Percentiles rank a stretch among this genome's conserved stretches.
phyloP scores from a whole-genome alignment of 2,888 invertebrate species.

The Pyrochroa serraticornis region DNA sequence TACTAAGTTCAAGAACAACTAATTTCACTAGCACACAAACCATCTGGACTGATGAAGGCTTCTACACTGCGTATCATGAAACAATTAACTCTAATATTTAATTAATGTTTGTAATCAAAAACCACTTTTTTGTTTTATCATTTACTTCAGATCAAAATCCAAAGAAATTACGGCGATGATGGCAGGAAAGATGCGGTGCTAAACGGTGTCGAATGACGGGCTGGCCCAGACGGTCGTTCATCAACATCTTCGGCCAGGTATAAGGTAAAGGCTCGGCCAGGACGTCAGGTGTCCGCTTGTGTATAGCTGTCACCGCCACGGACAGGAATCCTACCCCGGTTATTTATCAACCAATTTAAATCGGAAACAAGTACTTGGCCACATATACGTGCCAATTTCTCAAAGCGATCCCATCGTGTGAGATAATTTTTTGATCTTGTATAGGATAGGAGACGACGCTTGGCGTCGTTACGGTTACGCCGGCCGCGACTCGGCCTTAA shows the following conservation, averaged over 20 bases:
- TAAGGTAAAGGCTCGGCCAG: conserved; percentile 30
- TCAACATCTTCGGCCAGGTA: conserved; percentile 38
- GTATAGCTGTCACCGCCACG: conserved; percentile 36
- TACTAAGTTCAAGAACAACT: too few species aligned
- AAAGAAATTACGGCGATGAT: conserved; percentile 19
- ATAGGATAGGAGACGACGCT: not conserved
- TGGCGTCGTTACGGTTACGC: not conserved
- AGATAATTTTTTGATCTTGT: conserved; percentile 37
- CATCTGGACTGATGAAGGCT: too few species aligned
- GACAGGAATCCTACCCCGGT: conserved; percentile 37
- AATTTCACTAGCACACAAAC: too few species aligned
- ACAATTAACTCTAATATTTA: too few species aligned
- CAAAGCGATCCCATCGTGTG: conserved; percentile 47
- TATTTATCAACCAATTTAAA: conserved; percentile 45
- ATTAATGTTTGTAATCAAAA: too few species aligned
- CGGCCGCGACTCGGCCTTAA: conserved; percentile 41
- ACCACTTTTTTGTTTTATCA: too few species aligned
- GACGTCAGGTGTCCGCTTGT: conserved; percentile 39
- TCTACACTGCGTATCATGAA: too few species aligned
- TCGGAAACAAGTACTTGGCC: conserved; percentile 42
- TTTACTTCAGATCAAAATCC: too few species aligned
- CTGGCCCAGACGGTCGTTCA: conserved; percentile 38
- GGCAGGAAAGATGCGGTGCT: conserved; percentile 25
- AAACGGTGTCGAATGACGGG: conserved; percentile 37
- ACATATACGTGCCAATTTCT: conserved; percentile 51